Base-by-base conservation (phyloP, 2,113 vertebrate genomes). In the Ivindomyrus marchei region DNA sequence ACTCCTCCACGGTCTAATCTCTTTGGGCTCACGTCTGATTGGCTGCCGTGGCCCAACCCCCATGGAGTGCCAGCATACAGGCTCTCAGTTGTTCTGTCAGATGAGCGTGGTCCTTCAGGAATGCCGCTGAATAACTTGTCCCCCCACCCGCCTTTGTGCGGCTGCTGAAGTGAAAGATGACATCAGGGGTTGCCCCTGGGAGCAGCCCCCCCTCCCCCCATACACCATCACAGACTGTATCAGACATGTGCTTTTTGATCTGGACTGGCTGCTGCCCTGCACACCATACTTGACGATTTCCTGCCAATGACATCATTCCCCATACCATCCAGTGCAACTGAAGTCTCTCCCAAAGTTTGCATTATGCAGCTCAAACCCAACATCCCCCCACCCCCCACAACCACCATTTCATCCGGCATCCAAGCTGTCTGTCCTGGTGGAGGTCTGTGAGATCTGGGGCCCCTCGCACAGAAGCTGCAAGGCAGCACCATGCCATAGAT, bases 91-190 rank as follows among this genome's bases (percentile, higher is more conserved):
- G 47, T 36, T 83, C 49, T 84, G 74, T 87, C 53, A 50, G 21
- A 89, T 95, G 94, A 95, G 94, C 91, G 46, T 92, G 92, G 90
- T 92, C 89, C 92, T 91, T 89, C 15, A 88, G 70, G 89, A 91
- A 91, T 89, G 90, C 49, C 49, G 21, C 45, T 88, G 47, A 80
- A 47, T 89, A 80, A 62, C 88, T 86, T 45, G 19, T 62, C 88
- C 90, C 91, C 92, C 90, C 89, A 77, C 74, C 66, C 36, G 66
- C 86, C 4, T 50, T n/a, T 31, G 86, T 31, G 47, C 24, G 45
- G 36, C 21, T 50, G 66, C 85, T 47, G 21, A 19, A n/a, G 93
- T 92, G 92, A 92, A 92, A 90, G 90, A 45, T 2, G 70, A 92
- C 92, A 50, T 92, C 89, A 91, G 86, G 85, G 74, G 87, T 74